These are phyloP conservation scores for Machaerirhynchus nigripectus DNA, from an alignment of 2,113 vertebrate species.

Conservation along the genomic window DNA sequence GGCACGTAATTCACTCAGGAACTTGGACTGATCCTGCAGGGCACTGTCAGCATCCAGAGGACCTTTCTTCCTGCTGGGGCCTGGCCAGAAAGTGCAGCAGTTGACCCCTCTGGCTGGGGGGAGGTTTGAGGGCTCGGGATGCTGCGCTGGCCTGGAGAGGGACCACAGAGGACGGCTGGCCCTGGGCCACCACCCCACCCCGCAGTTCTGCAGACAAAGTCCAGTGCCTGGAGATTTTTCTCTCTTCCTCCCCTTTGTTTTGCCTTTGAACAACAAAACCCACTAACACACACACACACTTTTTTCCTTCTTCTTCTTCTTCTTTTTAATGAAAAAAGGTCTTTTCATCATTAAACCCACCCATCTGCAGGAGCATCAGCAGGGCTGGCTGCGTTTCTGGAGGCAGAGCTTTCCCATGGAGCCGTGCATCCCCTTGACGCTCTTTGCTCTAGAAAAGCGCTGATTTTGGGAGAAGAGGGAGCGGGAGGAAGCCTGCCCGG, in stretches of 20 bases:
- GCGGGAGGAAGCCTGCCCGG: rapidly evolving
- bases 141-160: rapidly evolving
- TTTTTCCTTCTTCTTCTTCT: not conserved
- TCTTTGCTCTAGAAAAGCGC: not conserved
- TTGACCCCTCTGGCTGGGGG: not conserved
- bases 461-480: not conserved
- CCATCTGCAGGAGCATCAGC: not conserved
- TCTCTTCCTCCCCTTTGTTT: not conserved
- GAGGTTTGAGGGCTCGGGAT: not conserved
- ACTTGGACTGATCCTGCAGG: not conserved
- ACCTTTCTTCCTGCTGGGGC: not conserved
- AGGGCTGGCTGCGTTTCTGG: not conserved
- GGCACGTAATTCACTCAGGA: not conserved
- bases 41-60: not conserved
- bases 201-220: not conserved
- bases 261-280: not conserved
- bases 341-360: not conserved
- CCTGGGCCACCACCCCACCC: rapidly evolving
- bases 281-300: rapidly evolving
- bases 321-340: rapidly evolving
- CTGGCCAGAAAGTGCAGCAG: not conserved
- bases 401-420: not conserved
- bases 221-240: not conserved
- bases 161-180: rapidly evolving
- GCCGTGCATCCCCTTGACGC: rapidly evolving